Base-by-base conservation (phyloP, 1,140 invertebrate species). In the Myzus persicae region DNA sequence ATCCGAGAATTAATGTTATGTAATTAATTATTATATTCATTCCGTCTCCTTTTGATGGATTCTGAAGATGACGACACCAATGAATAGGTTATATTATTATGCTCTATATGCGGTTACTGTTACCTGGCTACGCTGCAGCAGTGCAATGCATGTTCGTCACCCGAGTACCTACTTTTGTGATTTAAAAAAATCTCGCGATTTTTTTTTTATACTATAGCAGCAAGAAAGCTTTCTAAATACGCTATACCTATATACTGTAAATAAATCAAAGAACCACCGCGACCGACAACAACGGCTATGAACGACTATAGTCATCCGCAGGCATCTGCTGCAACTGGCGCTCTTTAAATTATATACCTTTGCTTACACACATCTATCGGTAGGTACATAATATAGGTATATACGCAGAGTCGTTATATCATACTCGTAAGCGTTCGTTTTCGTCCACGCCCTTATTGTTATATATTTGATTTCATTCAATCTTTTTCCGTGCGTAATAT, bases 381-480 rank as follows among this genome's bases (percentile, higher is more conserved):
- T 84, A 40, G 81, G 38, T 82, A 20, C 38, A 38, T 82, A n/a
- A 14, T 26, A 20, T 84, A 31, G 44, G 87, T 36, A 88, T 51
- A 84, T 24, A 40, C 38, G 85, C 44, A n/a, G 31, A 38, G 22
- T 38, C 36, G 82, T 84, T 84, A 82, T 84, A 40, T 40, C 24
- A 84, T 84, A 42, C 22, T 84, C 81, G 36, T 85, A 44, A 42
- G n/a, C 36, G 87, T 88, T 48, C 31, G 85, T 20, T 20, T 88
- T 42, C 87, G n/a, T 89, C 8, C 22, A 89, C 88, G 88, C 88
- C 88, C 88, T 40, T 89, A 89, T 38, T 38, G 24, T 76, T 76
- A 76, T 76, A 76, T 76, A 85, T 85, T 85, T 38, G 38, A 38
- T 89, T 89, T 89, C 88, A 89, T 89, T 89, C 88, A 89, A 51